A percentile compares a stretch with the other conserved stretches of the same genome.
Evolutionary conservation across 1,140 invertebrate genomes (phyloP).

Genomic region (Temnothorax nylanderi): DNA sequence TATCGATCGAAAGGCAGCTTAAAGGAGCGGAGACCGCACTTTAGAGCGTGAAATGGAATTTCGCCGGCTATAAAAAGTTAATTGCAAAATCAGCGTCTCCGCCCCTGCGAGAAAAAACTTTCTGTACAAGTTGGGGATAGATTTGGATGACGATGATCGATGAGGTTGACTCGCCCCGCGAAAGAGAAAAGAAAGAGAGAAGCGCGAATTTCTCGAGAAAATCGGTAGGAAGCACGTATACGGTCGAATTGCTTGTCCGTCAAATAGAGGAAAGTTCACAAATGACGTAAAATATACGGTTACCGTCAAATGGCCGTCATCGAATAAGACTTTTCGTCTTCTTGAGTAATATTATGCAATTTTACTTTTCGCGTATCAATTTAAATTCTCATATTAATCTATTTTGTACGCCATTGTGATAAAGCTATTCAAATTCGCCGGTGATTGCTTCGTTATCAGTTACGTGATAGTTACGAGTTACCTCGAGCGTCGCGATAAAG

Average conservation of each 20-base stretch:
- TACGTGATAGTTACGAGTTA: constrained; percentile 8
- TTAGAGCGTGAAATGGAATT: constrained; percentile 48
- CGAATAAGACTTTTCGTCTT: not conserved
- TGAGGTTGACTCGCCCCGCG: constrained; percentile 35
- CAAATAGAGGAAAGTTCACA: not conserved
- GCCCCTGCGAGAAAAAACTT: not conserved
- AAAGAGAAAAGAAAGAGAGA: not conserved
- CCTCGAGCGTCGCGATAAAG: constrained; percentile 1
- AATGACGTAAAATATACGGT: not conserved
- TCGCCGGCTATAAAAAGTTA: constrained; percentile 55
- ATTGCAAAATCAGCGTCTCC: constrained; percentile 59
- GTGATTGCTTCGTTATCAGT: not conserved
- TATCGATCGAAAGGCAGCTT: not conserved
- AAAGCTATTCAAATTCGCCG: not conserved
- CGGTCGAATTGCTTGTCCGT: constrained; percentile 14
- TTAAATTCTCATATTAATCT: not conserved
- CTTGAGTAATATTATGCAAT: not conserved
- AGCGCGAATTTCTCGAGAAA: constrained; percentile 5
- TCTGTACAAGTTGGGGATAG: constrained; percentile 42
- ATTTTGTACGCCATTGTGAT: not conserved
- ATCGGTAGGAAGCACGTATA: constrained; percentile 38
- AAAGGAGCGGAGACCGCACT: not conserved
- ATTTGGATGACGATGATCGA: constrained; percentile 64
- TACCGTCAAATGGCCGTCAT: not conserved
- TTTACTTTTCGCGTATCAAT: not conserved